Percentiles rank a stretch among this genome's conserved stretches.
Conservation (phyloP, 2,888 invertebrate genomes). For the Cephus sareptanus region DNA sequence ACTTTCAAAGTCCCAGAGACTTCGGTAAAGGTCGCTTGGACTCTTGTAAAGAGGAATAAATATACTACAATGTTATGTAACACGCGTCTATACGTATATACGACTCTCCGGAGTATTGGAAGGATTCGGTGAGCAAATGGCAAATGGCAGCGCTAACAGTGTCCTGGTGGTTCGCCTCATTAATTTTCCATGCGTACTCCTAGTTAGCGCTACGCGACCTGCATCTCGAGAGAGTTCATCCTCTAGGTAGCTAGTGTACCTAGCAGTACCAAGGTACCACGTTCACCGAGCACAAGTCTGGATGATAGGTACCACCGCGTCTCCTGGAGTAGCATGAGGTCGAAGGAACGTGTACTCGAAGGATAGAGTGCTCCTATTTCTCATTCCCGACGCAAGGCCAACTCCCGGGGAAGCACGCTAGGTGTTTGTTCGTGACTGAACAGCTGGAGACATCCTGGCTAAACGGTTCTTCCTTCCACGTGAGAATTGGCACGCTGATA, state of each 20-base stretch:
- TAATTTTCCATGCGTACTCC: background rate
- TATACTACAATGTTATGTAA: too few species aligned
- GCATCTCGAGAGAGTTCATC: background rate
- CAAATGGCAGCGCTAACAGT: background rate
- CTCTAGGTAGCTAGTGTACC: background rate
- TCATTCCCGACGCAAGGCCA: conserved; percentile 32
- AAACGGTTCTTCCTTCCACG: background rate
- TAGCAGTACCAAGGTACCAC: background rate
- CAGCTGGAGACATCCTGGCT: conserved; percentile 10
- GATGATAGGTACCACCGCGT: background rate
- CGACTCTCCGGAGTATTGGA: background rate
- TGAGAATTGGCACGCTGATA: background rate
- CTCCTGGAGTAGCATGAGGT: background rate
- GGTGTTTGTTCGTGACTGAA: conserved; percentile 35
- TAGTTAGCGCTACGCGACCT: background rate
- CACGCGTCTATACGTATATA: background rate
- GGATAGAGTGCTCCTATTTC: conserved; percentile 18
- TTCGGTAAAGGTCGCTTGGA: background rate
- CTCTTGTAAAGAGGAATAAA: too few species aligned
- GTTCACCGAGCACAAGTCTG: background rate
- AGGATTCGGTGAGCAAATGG: background rate
- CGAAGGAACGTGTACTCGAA: background rate
- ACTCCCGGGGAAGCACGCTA: background rate
- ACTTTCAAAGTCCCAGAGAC: background rate
- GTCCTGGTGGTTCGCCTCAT: background rate